phyloP scores from a whole-genome alignment of 2,888 invertebrate species.

The Hyposoter didymator region DNA sequence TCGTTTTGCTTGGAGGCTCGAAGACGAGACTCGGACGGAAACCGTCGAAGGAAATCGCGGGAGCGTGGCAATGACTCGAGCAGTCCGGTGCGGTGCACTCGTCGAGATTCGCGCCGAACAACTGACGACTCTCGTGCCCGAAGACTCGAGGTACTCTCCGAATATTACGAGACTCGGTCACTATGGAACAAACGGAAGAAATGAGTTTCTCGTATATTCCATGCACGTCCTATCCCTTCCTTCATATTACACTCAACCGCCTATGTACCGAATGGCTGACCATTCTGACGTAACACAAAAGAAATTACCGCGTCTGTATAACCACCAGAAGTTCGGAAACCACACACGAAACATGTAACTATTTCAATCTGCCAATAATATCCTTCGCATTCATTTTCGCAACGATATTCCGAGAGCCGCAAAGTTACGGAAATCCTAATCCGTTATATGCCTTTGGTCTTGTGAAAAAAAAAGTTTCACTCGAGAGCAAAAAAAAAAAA shows the following conservation, averaged over 20 bases:
- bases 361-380: conserved; percentile 16
- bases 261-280: conserved; percentile 78
- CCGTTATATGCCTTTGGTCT: too few species aligned
- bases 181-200: conserved; percentile 56
- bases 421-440: background rate
- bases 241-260: conserved; percentile 21
- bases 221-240: conserved; percentile 31
- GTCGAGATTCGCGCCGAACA: conserved; percentile 67
- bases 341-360: conserved; percentile 40
- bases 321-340: conserved; percentile 70
- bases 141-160: conserved; percentile 47
- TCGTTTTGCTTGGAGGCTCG: conserved; percentile 14
- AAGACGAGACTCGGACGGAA: background rate
- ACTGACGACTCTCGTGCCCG: conserved; percentile 62
- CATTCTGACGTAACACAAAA: conserved; percentile 82
- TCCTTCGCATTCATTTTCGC: background rate
- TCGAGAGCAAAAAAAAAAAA: too few species aligned
- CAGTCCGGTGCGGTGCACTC: conserved; percentile 63
- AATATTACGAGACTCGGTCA: conserved; percentile 62
- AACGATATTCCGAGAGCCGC: background rate
- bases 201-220: conserved; percentile 43
- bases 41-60: conserved; percentile 58
- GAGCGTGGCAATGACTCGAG: conserved; percentile 67
- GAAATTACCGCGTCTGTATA: conserved; percentile 77
- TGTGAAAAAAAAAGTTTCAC: background rate